A percentile compares a stretch with the other conserved stretches of the same genome.
Conservation (phyloP, 2,113 vertebrate genomes). For the Paratilapia polleni region DNA sequence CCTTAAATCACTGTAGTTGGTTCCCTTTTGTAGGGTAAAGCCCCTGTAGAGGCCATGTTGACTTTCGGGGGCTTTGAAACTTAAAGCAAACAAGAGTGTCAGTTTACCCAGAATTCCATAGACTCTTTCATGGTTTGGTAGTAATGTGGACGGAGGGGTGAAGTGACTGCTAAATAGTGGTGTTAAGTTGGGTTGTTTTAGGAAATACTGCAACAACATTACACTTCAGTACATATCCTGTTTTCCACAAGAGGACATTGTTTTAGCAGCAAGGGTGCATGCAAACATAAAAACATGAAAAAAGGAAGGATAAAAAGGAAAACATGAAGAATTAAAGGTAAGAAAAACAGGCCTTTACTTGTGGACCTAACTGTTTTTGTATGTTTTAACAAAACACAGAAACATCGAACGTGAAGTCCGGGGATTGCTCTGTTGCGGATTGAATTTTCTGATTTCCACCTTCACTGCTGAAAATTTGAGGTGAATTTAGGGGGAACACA, state of each 20-base stretch:
- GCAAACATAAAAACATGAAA: neutral
- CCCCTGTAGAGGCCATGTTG: conserved; percentile 53
- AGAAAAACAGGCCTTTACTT: neutral
- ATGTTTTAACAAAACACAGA: neutral
- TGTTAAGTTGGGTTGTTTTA: neutral
- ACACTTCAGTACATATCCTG: neutral
- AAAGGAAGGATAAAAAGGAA: neutral
- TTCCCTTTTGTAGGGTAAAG: conserved; percentile 38
- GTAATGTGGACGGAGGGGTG: neutral
- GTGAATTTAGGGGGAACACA: neutral
- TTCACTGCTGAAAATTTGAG: neutral
- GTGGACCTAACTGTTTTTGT: neutral
- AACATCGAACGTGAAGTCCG: neutral
- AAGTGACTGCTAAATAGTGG: neutral
- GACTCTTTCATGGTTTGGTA: conserved; percentile 22
- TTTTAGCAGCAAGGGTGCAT: neutral
- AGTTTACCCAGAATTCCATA: conserved; percentile 67
- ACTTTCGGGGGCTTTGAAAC: conserved; percentile 67
- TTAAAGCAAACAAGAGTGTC: conserved; percentile 70
- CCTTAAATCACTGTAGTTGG: conserved; percentile 42
- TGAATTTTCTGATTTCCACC: neutral
- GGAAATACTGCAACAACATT: neutral
- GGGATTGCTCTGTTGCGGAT: neutral
- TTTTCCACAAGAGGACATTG: neutral
- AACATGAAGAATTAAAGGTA: neutral